Percentiles rank a stretch among this genome's conserved stretches.
These are phyloP conservation scores for Actinia tenebrosa DNA, from an alignment of 64 coral and sea anemone genomes.

Conservation along the genomic window DNA sequence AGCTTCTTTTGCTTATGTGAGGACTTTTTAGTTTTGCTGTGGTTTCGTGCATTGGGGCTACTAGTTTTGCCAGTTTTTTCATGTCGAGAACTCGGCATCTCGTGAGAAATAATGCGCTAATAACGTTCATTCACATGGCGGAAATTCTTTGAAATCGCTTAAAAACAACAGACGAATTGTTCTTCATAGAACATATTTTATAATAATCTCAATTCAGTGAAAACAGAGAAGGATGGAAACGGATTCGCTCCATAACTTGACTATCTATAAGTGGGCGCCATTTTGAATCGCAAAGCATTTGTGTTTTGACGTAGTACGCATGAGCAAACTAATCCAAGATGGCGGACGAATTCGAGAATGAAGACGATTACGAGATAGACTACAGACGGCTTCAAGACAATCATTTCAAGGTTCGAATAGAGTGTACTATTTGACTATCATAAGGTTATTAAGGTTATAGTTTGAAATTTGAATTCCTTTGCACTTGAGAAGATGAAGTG, in stretches of 20 bases:
- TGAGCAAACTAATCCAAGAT: conserved; percentile 54
- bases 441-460: background rate
- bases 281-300: conserved; percentile 63
- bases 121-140: conserved; percentile 63
- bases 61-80: conserved; percentile 67
- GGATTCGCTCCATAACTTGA: conserved; percentile 59
- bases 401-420: conserved; percentile 27
- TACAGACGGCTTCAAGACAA: conserved; percentile 23
- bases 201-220: conserved; percentile 59
- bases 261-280: conserved; percentile 59
- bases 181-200: conserved; percentile 60
- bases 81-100: conserved; percentile 94
- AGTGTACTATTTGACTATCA: background rate
- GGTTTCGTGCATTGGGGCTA: conserved; percentile 82
- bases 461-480: too few species aligned
- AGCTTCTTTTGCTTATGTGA: conserved; percentile 91
- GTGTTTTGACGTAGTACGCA: conserved; percentile 22
- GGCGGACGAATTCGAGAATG: conserved; percentile 52
- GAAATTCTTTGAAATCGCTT: conserved; percentile 60
- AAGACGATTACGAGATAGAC: conserved; percentile 47
- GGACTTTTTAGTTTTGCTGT: conserved; percentile 97
- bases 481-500: too few species aligned
- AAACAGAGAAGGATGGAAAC: conserved; percentile 70
- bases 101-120: conserved; percentile 46
- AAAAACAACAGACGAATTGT: conserved; percentile 60